Conservation (phyloP, 2,888 invertebrate species). For the Eupithecia pulchellata region DNA sequence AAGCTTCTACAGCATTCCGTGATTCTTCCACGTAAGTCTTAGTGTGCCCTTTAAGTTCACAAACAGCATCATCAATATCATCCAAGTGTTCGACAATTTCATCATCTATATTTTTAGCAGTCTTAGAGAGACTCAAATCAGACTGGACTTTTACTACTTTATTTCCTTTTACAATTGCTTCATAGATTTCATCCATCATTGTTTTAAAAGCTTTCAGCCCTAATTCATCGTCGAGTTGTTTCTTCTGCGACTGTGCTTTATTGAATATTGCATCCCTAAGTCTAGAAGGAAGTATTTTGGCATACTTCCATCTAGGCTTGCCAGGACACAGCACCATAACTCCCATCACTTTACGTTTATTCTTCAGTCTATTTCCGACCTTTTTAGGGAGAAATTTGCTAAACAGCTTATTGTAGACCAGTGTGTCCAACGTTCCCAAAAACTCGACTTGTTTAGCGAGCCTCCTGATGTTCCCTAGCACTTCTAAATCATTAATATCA, state of each 20-base stretch:
- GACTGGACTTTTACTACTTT: constrained; percentile 43
- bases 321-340: constrained; percentile 72
- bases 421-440: constrained; percentile 78
- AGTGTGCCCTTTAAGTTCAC: constrained; percentile 63
- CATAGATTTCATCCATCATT: constrained; percentile 71
- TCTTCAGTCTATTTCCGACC: constrained; percentile 65
- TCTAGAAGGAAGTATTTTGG: constrained; percentile 66
- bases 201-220: constrained; percentile 63
- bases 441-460: constrained; percentile 85
- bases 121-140: constrained; percentile 40
- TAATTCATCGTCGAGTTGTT: constrained; percentile 68
- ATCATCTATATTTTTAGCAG: constrained; percentile 50
- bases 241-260: constrained; percentile 72
- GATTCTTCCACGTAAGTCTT: constrained; percentile 58
- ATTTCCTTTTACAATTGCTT: constrained; percentile 61
- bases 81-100: constrained; percentile 66
- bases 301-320: constrained; percentile 63
- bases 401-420: constrained; percentile 78
- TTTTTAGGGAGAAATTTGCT: constrained; percentile 66
- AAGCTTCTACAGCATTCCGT: constrained; percentile 58
- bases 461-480: constrained; percentile 83
- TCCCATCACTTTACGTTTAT: constrained; percentile 66
- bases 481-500: constrained; percentile 84
- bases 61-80: constrained; percentile 64
- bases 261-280: constrained; percentile 75